Conservation (phyloP, 2,113 vertebrate species). For the Silurus glanis region DNA sequence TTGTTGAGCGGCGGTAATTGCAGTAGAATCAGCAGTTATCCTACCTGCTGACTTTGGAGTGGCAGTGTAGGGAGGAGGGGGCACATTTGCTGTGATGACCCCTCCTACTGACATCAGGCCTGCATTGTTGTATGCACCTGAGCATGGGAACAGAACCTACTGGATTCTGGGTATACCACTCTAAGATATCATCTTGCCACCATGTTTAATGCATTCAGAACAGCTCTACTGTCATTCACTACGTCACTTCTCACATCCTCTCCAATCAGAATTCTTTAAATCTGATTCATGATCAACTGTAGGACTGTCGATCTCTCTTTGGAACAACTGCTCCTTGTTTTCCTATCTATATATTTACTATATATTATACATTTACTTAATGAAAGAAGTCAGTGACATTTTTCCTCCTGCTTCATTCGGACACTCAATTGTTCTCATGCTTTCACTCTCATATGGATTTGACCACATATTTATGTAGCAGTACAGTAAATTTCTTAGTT, state of each 20-base stretch:
- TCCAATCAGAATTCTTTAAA: not conserved
- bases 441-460: not conserved
- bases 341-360: not conserved
- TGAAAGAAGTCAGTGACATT: not conserved
- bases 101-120: constrained; percentile 89
- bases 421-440: not conserved
- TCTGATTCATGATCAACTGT: not conserved
- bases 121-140: constrained; percentile 96
- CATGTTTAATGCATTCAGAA: constrained; percentile 58
- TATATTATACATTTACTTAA: not conserved
- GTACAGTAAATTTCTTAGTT: not conserved
- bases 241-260: not conserved
- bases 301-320: not conserved
- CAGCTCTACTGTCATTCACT: constrained; percentile 35
- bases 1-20: constrained; percentile 5
- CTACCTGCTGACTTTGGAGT: constrained; percentile 87
- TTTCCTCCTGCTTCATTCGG: not conserved
- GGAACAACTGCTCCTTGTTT: not conserved
- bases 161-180: constrained; percentile 17
- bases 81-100: constrained; percentile 84
- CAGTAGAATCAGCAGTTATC: constrained; percentile 42
- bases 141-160: constrained; percentile 55
- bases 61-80: constrained; percentile 84
- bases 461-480: not conserved
- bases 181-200: constrained; percentile 17